Base-by-base conservation (phyloP, 1,140 invertebrate species). In the Drosophila suzukii region DNA sequence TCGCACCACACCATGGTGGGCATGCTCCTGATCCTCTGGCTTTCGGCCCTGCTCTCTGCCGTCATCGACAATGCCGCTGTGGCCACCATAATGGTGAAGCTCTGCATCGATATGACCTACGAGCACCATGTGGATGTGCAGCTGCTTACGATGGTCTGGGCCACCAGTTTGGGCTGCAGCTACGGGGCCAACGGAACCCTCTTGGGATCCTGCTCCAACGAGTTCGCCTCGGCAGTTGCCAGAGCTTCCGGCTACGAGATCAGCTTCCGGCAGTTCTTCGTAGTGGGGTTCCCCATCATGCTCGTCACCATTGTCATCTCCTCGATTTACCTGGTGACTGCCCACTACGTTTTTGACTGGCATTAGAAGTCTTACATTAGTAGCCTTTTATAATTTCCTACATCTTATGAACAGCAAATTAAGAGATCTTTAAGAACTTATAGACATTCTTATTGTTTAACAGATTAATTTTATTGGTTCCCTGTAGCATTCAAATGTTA, bases 61-160 rank as follows among this genome's bases (percentile, higher is more conserved):
- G 95, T 97, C 72, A 94, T 97, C 3, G 96, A 97, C 79, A 97
- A 97, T 79, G 95, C 97, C 44, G 95, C 96, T 0, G 94, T 97
- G 6, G 95, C 96, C 0, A 95, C 96, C 2, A 96, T 97, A 93
- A 96, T 97, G 95, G 92, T 97, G 6, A 94, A 94, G 54, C 94
- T 97, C 27, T 93, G 95, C 0, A 94, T 94, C 0, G 92, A 93
- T 55, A 66, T 97, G 15, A 93, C 94, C 0, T 89, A 94, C 12
- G 94, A 95, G 77, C 66, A 83, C 0, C 90, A 93, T 2, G 84
- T 96, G 0, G 68, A 93, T 12, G 77, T 97, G 6, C 95, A 95
- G 0, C 68, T 97, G 7, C 92, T 94, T 30, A 96, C 96, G 0
- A 81, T 97, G 3, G 92, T 96, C 32, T 96, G 95, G 94, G 94